Conservation (phyloP, 2,888 invertebrate genomes). For the Zootermopsis nevadensis region DNA sequence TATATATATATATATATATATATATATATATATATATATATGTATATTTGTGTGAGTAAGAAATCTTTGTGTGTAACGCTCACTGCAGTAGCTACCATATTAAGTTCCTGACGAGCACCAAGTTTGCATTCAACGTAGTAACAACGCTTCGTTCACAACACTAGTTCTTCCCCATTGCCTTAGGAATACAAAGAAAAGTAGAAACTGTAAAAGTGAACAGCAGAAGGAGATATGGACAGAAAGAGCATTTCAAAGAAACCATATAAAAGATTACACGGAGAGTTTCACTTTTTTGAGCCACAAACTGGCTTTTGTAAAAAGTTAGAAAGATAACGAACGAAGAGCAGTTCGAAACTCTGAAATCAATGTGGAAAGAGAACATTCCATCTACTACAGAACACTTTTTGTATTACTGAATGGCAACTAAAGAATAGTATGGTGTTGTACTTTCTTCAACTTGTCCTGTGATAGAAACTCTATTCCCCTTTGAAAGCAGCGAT, state of each 20-base stretch:
- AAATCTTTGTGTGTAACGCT: too few relatives aligned
- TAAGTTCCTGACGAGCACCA: too few relatives aligned
- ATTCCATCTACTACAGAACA: background rate
- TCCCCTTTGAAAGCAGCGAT: too few relatives aligned
- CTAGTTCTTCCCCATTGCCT: too few relatives aligned
- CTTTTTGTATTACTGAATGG: background rate
- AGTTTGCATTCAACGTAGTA: too few relatives aligned
- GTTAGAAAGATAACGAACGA: conserved; percentile 3
- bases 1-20: too few relatives aligned
- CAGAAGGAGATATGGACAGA: background rate
- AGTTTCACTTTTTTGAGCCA: background rate
- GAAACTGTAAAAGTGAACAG: background rate
- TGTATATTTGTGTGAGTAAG: too few relatives aligned
- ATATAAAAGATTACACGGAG: conserved; percentile 11
- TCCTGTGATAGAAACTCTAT: too few relatives aligned
- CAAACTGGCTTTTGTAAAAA: background rate
- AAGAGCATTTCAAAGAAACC: conserved; percentile 14
- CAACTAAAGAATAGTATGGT: background rate
- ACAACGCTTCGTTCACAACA: too few relatives aligned
- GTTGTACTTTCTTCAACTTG: background rate
- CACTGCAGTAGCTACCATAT: too few relatives aligned
- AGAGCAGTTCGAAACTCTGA: background rate
- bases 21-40: too few relatives aligned
- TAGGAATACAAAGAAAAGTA: background rate
- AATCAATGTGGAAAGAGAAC: background rate